Evolutionary conservation across 2,113 vertebrate genomes (phyloP).

Genomic region (Bubalus kerabau): DNA sequence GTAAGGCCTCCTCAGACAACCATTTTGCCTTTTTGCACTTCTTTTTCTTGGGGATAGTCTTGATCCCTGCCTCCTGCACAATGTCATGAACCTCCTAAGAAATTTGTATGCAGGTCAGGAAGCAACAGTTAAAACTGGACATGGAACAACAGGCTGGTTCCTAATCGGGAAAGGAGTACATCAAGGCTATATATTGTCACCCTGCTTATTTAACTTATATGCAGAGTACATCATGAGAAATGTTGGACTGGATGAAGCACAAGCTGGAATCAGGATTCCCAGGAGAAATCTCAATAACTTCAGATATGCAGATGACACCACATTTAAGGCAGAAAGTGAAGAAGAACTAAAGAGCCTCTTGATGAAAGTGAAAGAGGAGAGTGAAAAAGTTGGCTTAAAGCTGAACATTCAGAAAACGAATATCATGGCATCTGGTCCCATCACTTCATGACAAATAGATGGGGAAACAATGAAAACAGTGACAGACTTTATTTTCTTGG

Average conservation of each 20-base stretch:
- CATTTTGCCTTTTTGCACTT: background rate
- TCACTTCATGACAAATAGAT: no score
- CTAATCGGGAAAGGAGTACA: background rate
- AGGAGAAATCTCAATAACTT: background rate
- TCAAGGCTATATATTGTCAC: background rate
- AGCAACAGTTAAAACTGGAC: background rate
- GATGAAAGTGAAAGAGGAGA: no score
- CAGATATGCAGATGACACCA: background rate
- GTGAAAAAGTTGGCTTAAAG: background rate
- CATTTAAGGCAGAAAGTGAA: background rate
- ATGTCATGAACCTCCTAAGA: background rate
- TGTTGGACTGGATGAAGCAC: background rate
- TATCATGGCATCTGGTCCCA: no score
- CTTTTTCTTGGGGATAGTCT: background rate
- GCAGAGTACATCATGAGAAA: background rate
- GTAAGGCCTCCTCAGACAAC: background rate
- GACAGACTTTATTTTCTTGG: no score
- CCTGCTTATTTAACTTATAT: background rate
- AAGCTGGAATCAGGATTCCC: background rate
- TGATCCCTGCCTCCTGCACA: background rate
- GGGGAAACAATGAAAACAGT: no score
- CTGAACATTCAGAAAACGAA: background rate
- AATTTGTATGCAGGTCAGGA: background rate
- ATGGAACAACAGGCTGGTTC: background rate
- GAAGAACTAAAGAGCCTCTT: no score